Percentiles rank a stretch among this genome's conserved stretches.
These are phyloP conservation scores for Montipora cactus DNA, from an alignment of 64 coral and sea anemone species.

Conservation along the genomic window DNA sequence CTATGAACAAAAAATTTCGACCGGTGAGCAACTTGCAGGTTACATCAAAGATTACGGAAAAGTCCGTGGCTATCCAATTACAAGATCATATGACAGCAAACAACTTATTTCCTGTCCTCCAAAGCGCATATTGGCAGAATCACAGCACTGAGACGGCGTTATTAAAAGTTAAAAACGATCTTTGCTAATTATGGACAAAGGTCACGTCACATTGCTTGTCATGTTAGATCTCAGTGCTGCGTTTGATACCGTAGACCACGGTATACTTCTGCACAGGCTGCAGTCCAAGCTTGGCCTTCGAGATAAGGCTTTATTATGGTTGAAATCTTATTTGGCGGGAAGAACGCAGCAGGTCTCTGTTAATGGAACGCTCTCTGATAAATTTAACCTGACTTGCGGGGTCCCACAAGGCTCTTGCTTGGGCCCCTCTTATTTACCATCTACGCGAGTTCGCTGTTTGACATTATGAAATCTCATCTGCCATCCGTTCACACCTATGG, in stretches of 20 bases:
- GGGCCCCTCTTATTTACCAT: conserved; percentile 51
- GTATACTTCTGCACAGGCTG: not conserved
- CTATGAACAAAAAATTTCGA: conserved; percentile 60
- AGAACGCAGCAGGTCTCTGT: conserved; percentile 5
- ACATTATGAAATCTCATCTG: conserved; percentile 54
- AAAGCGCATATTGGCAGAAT: conserved; percentile 32
- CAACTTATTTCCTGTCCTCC: conserved; percentile 33
- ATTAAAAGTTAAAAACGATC: conserved; percentile 38
- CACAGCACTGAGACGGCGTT: conserved; percentile 46
- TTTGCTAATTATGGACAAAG: conserved; percentile 44
- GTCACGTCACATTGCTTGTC: conserved; percentile 4
- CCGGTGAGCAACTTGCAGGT: conserved; percentile 66
- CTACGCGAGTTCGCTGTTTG: conserved; percentile 46
- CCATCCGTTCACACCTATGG: conserved; percentile 50
- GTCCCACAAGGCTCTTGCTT: conserved; percentile 40
- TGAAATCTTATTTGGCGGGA: conserved; percentile 14
- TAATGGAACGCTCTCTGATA: not conserved
- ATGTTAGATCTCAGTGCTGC: conserved; percentile 14
- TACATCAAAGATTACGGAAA: conserved; percentile 67
- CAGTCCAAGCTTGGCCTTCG: not conserved
- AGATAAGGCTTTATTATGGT: not conserved
- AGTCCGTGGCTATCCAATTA: conserved; percentile 50
- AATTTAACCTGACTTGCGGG: conserved; percentile 26
- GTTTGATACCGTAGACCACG: conserved; percentile 24
- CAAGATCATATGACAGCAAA: conserved; percentile 38